Base-by-base conservation (phyloP, 92 coral and sea anemone species). In the Palythoa grandiflora region DNA sequence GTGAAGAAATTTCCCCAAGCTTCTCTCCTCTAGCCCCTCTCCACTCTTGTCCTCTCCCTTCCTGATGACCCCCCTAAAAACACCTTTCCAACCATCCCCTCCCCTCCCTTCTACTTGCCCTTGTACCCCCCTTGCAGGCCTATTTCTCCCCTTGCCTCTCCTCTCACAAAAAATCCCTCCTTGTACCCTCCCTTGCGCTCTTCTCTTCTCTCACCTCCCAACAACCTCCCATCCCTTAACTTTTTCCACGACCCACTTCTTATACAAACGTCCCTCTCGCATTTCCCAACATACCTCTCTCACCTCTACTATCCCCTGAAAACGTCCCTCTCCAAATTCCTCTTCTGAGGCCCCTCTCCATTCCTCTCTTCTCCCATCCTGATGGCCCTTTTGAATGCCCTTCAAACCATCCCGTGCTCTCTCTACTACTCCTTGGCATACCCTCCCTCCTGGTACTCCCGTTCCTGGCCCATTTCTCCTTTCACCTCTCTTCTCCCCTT, bases 381-480 rank as follows among this genome's bases (percentile, higher is more conserved):
- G 28, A 28, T 28, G 28, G 28, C 28, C 28, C 28, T 0, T 28
- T 28, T 28, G 28, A 28, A 28, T 28, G 28, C 28, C 28, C 28
- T 28, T 28, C 28, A 28, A 28, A 28, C 28, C 28, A 28, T 28
- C 28, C 28, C 28, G 28, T 28, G 28, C 28, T 15, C 60, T 53
- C 14, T 11, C 12, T 5, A 8, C 60, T 53, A 53, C 60, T 15
- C 60, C 60, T 53, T 1, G 12, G 19, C 66, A 13, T 13, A 60
- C 66, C 66, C 39, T 68, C 73, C 73, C 4, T 68, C 73, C 73
- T 68, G 4, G 73, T 68, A 7, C 73, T 60, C 66, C 66, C 66
- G 28, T 60, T 60, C 66, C 66, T 60, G 66, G 66, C 19, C 66
- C 66, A 60, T 60, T 60, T 60, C 66, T 60, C 19, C 66, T 19